These are phyloP conservation scores for Pelvicachromis taeniatus DNA, from an alignment of 2,113 vertebrate species.

Conservation along the genomic window DNA sequence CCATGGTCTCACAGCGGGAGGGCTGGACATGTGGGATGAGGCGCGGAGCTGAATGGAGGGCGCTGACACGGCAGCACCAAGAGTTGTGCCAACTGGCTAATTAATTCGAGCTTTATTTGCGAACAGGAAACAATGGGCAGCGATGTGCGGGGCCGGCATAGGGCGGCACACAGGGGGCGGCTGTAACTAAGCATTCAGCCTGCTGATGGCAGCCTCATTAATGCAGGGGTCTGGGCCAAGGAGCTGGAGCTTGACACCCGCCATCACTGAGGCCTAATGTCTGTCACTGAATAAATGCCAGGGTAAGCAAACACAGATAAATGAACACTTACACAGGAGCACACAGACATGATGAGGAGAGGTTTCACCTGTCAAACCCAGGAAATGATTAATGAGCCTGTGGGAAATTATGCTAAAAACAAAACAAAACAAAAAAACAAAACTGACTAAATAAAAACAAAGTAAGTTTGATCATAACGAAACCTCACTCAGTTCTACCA, in stretches of 20 bases:
- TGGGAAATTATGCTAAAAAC: background rate
- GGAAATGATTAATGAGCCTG: constrained; percentile 52
- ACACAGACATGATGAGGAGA: constrained; percentile 32
- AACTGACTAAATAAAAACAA: background rate
- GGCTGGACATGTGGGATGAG: constrained; percentile 35
- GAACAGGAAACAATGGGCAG: constrained; percentile 62
- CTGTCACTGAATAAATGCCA: constrained; percentile 56
- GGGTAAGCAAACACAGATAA: constrained; percentile 51
- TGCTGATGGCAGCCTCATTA: constrained; percentile 67
- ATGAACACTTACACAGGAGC: constrained; percentile 22
- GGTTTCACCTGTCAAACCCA: constrained; percentile 47
- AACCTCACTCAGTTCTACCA: background rate
- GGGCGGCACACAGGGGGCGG: constrained; percentile 58
- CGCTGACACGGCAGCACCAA: constrained; percentile 26
- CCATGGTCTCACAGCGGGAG: constrained; percentile 31
- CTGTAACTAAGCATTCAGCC: constrained; percentile 56
- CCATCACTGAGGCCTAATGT: constrained; percentile 49
- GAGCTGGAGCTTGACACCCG: constrained; percentile 49
- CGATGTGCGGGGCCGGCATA: constrained; percentile 39
- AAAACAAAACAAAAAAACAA: no score
- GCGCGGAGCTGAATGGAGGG: constrained; percentile 29
- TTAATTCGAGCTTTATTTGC: constrained; percentile 68
- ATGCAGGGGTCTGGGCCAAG: constrained; percentile 64
- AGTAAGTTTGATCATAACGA: background rate
- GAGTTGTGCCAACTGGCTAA: constrained; percentile 60